Evolutionary conservation across 2,797 vertebrate species (phyloP), one percentile per base, ranked within the genome.

Genomic region (Tachyglossus aculeatus): DNA sequence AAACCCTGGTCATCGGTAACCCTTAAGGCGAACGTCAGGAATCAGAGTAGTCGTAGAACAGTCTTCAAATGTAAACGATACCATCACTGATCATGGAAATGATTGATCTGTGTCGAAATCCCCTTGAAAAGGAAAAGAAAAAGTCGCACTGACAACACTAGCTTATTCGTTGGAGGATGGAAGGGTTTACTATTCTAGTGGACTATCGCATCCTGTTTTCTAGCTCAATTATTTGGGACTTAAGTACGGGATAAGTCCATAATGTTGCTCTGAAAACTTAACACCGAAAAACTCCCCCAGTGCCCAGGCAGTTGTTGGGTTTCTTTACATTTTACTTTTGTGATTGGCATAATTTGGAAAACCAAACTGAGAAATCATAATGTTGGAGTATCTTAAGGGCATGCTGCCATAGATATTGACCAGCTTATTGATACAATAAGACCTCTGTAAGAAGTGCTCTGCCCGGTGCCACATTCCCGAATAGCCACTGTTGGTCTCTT

Each of bases 351-450:
- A 98, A 85, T 90, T 95, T 39, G 97, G 97, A 83, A 99, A 98
- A 75, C 96, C 96, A 84, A 98, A 98, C 91, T 98, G 97, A 56
- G 95, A 95, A 83, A 98, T 91, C 96, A 98, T 97, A 65, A 98
- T 90, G 88, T 97, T 97, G 78, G 97, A 97, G 81, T 95, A 97
- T 77, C 86, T 88, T 74, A 99, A 93, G 10, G 97, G 97, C 96
- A 98, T 98, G 88, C 84, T 59, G 25, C 93, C 91, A 54, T 97
- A 96, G 87, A 99, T 96, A 71, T 88, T 85, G 24, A 89, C 90
- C 62, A 99, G 90, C 82, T 90, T 95, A 91, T 98, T 98, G 50
- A 99, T 88, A 84, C 97, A 99, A 81, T 95, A 95, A 9, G 97
- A 99, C 67, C 97, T 92, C 87, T 98, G 97, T 52, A 97, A 93